Base-by-base conservation (phyloP, 2,797 vertebrate genomes). In the Lacerta viridis region DNA sequence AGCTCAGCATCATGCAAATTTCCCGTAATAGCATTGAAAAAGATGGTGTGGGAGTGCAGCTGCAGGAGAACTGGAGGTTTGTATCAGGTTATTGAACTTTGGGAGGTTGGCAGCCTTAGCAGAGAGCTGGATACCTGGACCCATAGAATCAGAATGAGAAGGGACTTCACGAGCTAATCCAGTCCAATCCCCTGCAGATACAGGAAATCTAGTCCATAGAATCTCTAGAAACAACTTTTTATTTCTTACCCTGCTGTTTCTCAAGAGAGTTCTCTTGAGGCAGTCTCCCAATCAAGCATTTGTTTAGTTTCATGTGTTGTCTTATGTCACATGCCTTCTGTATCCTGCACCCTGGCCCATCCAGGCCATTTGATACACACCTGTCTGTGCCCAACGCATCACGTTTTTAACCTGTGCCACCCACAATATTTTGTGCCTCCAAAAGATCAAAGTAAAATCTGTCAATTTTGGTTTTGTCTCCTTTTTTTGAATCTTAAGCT, bases 1-100 rank as follows among this genome's bases (percentile, higher is more conserved):
- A 59, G 74, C 74, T 88, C 87, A 88, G 87, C 87, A 83, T 88
- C 87, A 88, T 83, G 80, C 87, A 83, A 69, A 88, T 88, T 83
- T 59, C 25, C 43, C 17, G 41, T 83, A 83, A 88, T 83, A 43
- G n/a, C 80, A 36, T 46, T 55, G 80, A 43, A 83, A 83, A 88
- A 25, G 43, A 83, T 88, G 61, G 50, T 68, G 87, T 77, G 61
- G 80, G 80, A 68, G 74, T 39, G 15, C 74, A 88, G 87, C 72
- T 88, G 80, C 74, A 69, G 61, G 36, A 75, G 33, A 66, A 46
- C 66, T 61, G 27, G 80, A 76, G 11, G 41, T 43, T 68, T 50
- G 17, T 27, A 88, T 83, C 23, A 23, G 15, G 59, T 39, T 76
- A 77, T 10, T 55, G 61, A 77, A 55, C 61, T 68, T 66, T 50